Evolutionary conservation across 1,140 invertebrate species (phyloP), one percentile per base, ranked within the genome.

Genomic region (Maniola jurtina): DNA sequence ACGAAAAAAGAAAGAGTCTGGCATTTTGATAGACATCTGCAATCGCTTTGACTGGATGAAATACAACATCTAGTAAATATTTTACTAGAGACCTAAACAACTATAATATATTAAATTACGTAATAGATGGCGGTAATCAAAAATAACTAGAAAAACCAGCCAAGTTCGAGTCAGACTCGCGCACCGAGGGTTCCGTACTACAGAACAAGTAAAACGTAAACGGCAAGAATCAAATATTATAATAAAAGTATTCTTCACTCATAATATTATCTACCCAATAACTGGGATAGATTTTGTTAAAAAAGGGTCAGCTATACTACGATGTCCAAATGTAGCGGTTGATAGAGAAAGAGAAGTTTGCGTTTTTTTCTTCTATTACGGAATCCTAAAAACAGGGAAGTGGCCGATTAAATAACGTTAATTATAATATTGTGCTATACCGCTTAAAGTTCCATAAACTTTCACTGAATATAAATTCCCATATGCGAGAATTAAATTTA

Each of bases 401-500:
- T 33, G 34, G 6, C 13, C 25, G 61, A 15, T 15, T 42, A 40
- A 63, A 55, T 50, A 55, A 35, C 61, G 38, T 55, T n/a, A 38
- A 54, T 25, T 33, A 63, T 50, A 55, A 63, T 50, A 55, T n/a
- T 36, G 61, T 63, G 61, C 9, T 55, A 35, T 63, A 63, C 61
- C 61, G 57, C 45, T 54, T 36, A n/a, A 15, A 36, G 11, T 65
- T 60, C 34, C 48, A 66, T 61, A 15, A 57, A 56, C 65, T 67
- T 67, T 67, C 65, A 57, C 65, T 67, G 56, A 57, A 55, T 62
- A 61, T 57, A 61, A 57, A 56, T 67, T 62, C 52, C 33, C 15
- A 67, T 33, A 61, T 50, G 50, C 52, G 35, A 45, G 55, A 25
- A 42, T 60, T n/a, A 36, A 61, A 66, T 58, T 67, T 40, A 55